Evolutionary conservation across 2,888 invertebrate species (phyloP), one percentile per base, ranked within the genome.

Genomic region (Scelioninae gen. 1): DNA sequence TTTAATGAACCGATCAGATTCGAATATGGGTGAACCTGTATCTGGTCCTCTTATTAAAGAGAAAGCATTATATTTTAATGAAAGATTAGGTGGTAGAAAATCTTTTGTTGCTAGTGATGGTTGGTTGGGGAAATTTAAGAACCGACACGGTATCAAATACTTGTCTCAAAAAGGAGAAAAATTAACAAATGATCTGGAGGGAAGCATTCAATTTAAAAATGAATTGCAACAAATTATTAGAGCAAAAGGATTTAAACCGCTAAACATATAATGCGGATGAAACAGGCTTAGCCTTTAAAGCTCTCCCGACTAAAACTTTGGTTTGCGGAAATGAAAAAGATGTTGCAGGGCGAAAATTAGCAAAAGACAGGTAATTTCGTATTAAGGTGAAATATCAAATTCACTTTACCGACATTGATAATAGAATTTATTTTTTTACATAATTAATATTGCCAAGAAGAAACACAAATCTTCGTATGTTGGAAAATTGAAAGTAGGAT

Each of bases 21-120:
- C n/a, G n/a, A n/a, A n/a, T n/a, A 8, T 53, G 31, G 51, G 71
- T 13, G 56, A 60, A 51, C 71, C 60, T 0, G 9, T 72, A 29
- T 60, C 49, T 45, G 71, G 71, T n/a, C 58, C 58, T 40, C 29
- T 72, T 40, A 15, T 60, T n/a, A 49, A 60, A 49, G 71, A 71
- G 34, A 72, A 56, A 29, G 71, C 58, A 7, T 49, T 49, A 5
- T 15, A 31, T n/a, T 71, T 58, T 58, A 5, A 49, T 49, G 10
- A 55, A 56, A 63, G 32, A 10, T 13, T 80, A 9, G 65, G 40
- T 49, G 51, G 29, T n/a, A 11, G n/a, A 7, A 38, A 34, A n/a
- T 11, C 31, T 29, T 72, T 72, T 34, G 13, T 51, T n/a, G 62
- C 71, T 15, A 72, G 72, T 62, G 51, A 60, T 53, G 72, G 62